Percentiles rank a stretch among this genome's conserved stretches.
Conservation (phyloP, 2,888 invertebrate genomes). For the Chloroclystis v-ata region DNA sequence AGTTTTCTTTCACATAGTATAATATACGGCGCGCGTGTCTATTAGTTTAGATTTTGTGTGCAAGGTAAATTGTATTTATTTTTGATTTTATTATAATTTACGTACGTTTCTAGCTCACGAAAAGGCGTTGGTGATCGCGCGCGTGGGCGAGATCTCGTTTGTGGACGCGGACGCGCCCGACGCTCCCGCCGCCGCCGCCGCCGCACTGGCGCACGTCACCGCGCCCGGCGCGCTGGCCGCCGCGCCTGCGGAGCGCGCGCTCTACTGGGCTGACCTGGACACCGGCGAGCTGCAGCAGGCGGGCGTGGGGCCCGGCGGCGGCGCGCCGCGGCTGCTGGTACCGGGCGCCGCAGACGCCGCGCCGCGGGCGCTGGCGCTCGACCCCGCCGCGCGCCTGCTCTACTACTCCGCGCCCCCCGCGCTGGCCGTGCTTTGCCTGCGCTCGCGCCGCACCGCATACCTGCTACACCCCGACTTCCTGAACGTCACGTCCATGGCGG, state of each 20-base stretch:
- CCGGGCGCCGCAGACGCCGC: conserved; percentile 69
- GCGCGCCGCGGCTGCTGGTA: conserved; percentile 78
- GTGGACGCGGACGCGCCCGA: conserved; percentile 87
- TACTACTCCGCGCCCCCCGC: conserved; percentile 81
- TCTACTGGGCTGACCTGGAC: conserved; percentile 87
- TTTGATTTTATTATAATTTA: too few species aligned
- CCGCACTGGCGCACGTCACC: conserved; percentile 83
- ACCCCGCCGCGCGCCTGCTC: conserved; percentile 88
- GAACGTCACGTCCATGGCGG: conserved; percentile 81
- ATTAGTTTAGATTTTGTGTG: too few species aligned
- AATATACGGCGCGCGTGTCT: too few species aligned
- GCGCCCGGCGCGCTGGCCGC: conserved; percentile 85
- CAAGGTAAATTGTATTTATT: too few species aligned
- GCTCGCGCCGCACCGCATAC: conserved; percentile 82
- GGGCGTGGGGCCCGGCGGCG: conserved; percentile 63
- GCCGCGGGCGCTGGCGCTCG: conserved; percentile 87
- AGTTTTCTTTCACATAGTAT: too few species aligned
- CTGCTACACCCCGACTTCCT: conserved; percentile 81
- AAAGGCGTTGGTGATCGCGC: conserved; percentile 86
- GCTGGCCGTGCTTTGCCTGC: conserved; percentile 84
- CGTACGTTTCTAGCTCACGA: conserved; percentile 80
- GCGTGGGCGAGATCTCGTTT: conserved; percentile 87
- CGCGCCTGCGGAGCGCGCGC: conserved; percentile 79
- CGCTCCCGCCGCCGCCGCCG: conserved; percentile 89
- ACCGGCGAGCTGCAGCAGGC: conserved; percentile 81